A percentile compares a stretch with the other conserved stretches of the same genome.
Conservation (phyloP, 2,113 vertebrate genomes). For the Sturnira hondurensis region DNA sequence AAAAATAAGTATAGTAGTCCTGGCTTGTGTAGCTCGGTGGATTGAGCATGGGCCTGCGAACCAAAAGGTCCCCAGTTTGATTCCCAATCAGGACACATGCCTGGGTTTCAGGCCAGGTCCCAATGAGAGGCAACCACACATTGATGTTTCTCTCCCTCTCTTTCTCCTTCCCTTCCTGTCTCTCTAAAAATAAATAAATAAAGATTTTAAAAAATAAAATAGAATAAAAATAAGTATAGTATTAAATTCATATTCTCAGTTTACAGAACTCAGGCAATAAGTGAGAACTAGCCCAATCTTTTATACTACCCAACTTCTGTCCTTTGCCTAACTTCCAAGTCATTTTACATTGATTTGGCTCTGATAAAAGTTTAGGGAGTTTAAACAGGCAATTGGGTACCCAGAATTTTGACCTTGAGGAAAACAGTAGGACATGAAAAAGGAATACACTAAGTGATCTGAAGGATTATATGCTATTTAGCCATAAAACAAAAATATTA, state of each 20-base stretch:
- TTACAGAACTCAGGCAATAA: constrained; percentile 39
- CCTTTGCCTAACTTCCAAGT: neutral
- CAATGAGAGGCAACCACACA: too few species aligned
- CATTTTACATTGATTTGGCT: constrained; percentile 36
- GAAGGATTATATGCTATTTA: constrained; percentile 8
- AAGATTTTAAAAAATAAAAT: too few species aligned
- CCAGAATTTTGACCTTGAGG: neutral
- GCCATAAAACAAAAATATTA: constrained; percentile 27
- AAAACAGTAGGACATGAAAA: neutral
- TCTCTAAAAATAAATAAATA: too few species aligned
- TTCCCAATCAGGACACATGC: too few species aligned
- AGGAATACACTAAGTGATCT: neutral
- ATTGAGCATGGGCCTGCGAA: too few species aligned
- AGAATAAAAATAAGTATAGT: neutral
- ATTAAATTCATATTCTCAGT: constrained; percentile 23
- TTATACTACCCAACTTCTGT: constrained; percentile 12
- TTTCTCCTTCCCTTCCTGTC: too few species aligned
- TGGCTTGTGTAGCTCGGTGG: too few species aligned
- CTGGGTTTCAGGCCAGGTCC: too few species aligned
- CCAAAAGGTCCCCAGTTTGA: too few species aligned
- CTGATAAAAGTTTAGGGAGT: constrained; percentile 1
- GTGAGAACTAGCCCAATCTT: constrained; percentile 11
- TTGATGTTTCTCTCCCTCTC: too few species aligned
- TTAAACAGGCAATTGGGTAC: constrained; percentile 22
- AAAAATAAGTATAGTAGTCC: neutral